These are phyloP conservation scores for Neomicropteryx cornuta DNA, from an alignment of 1,140 invertebrate species.

Conservation along the genomic window DNA sequence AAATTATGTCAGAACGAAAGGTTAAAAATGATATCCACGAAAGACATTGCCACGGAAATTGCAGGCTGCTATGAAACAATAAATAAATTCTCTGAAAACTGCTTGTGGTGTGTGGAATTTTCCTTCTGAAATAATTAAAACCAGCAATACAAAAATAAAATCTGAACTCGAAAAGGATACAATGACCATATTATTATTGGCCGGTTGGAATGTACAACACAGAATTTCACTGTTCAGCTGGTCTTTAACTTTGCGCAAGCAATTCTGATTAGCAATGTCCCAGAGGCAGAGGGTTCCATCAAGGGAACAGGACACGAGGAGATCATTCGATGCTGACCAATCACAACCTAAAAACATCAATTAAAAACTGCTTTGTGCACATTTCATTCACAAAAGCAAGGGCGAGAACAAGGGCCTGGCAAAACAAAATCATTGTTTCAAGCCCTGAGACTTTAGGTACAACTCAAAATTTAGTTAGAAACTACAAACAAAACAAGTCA, in stretches of 20 bases:
- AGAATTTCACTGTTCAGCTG: conserved; percentile 52
- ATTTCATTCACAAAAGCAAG: too few species aligned
- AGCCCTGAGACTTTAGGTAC: too few species aligned
- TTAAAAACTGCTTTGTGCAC: too few species aligned
- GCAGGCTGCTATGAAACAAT: too few species aligned
- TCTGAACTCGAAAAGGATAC: conserved; percentile 45
- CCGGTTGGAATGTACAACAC: conserved; percentile 71
- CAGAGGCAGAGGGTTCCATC: conserved; percentile 70
- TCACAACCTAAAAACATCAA: conserved; percentile 49
- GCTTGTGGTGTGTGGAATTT: too few species aligned
- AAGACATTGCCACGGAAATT: too few species aligned
- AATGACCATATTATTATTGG: conserved; percentile 82
- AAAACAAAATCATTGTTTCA: too few species aligned
- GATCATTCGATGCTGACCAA: conserved; percentile 80
- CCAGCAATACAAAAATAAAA: background rate
- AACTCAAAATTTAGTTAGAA: too few species aligned
- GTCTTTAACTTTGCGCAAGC: conserved; percentile 56
- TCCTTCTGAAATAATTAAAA: conserved; percentile 4
- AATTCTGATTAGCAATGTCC: conserved; percentile 46
- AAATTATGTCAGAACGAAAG: conserved; percentile 8
- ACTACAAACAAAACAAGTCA: too few species aligned
- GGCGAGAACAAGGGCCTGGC: too few species aligned
- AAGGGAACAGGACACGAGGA: conserved; percentile 65
- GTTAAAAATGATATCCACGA: background rate
- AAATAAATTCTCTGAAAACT: too few species aligned